These are phyloP conservation scores for Callyntrura sp. DNA, from an alignment of 2,888 invertebrate genomes.

Conservation along the genomic window DNA sequence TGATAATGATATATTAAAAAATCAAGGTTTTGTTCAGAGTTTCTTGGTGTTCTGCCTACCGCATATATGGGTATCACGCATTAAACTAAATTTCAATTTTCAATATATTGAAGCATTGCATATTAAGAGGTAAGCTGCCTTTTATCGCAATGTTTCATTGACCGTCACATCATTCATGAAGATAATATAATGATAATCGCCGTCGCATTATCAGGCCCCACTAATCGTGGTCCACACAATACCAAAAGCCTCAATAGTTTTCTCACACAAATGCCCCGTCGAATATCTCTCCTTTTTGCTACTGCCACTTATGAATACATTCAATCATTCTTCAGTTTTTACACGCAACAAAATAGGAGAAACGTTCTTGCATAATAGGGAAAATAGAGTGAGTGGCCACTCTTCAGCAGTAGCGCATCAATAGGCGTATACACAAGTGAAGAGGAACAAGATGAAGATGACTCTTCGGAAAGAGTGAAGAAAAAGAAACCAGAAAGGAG, in stretches of 20 bases:
- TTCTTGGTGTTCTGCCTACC: slow-evolving; percentile 10
- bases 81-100: background rate
- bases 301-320: background rate
- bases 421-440: slow-evolving; percentile 58
- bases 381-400: slow-evolving; percentile 57
- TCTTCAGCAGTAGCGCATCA: slow-evolving; percentile 52
- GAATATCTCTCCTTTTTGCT: background rate
- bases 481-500: slow-evolving; percentile 7
- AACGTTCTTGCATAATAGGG: slow-evolving; percentile 57
- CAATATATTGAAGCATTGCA: too few relatives aligned
- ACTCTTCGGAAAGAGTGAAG: slow-evolving; percentile 36
- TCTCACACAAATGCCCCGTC: too few relatives aligned
- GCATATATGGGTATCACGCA: background rate
- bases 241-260: slow-evolving; percentile 10
- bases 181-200: slow-evolving; percentile 22
- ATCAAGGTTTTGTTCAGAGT: background rate
- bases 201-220: slow-evolving; percentile 58
- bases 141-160: background rate
- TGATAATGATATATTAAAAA: background rate
- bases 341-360: background rate
- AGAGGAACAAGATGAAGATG: slow-evolving; percentile 63
- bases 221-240: slow-evolving; percentile 57
- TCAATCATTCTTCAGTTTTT: background rate
- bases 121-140: too few relatives aligned
- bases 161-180: slow-evolving; percentile 30